Evolutionary conservation across 2,113 vertebrate species (phyloP), one percentile per base, ranked within the genome.

Genomic region (Cinclus cinclus): DNA sequence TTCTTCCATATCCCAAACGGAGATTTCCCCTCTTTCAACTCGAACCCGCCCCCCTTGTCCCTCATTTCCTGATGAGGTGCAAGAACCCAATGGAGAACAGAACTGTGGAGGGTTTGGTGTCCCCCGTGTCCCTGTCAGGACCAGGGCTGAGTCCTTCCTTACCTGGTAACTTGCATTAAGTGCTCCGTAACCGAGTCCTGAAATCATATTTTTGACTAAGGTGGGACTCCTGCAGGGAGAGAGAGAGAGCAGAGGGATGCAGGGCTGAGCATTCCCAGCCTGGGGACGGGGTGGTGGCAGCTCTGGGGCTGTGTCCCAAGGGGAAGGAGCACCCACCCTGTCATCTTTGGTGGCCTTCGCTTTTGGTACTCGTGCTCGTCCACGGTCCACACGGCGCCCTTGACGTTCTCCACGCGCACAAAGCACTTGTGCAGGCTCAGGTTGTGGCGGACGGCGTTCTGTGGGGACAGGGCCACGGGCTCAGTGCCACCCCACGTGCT

Each of bases 381-480:
- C 95, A 99, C 99, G 2, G 99, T 99, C 99, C 99, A 99, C 94
- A 99, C 99, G 0, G 99, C 99, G 8, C 99, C 99, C 96, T 99
- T 99, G 97, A 99, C 99, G 33, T 99, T 99, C 98, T 99, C 99
- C 96, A 99, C 99, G 1, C 99, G 99, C 96, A 99, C 99, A 44
- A 99, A 99, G 98, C 99, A 99, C 98, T 99, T 99, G 97, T 99
- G 99, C 97, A 99, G 99, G 98, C 99, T 99, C 97, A 99, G 98
- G 98, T 99, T 99, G 98, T 99, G 99, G 94, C 99, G 99, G 92
- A 99, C 99, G 2, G 99, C 99, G 55, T 99, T 99, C 99, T 99
- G 98, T 1, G 47, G 93, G 81, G 28, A 50, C 49, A 19, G 0
- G 10, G 69, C 60, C 30, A 33, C 13, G 21, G 17, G 46, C 44